Conservation (phyloP, 1,140 invertebrate genomes). For the Drosophila repleta region DNA sequence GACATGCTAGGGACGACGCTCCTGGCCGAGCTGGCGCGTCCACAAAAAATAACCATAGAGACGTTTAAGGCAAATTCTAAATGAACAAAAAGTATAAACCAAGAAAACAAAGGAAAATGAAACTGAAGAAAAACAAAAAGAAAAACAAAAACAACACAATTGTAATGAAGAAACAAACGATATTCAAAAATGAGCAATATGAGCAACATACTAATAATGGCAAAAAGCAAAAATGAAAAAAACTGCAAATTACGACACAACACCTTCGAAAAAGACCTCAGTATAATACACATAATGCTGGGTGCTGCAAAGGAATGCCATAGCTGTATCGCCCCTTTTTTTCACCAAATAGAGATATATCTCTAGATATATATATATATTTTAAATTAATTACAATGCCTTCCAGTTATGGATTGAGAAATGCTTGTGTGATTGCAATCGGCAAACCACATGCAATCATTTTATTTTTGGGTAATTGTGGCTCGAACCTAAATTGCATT, state of each 20-base stretch:
- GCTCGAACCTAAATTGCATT: neutral
- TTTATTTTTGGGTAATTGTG: neutral
- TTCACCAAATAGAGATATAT: neutral
- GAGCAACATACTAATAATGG: slow-evolving; percentile 80
- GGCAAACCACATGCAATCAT: slow-evolving; percentile 6
- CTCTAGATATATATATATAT: too few species aligned
- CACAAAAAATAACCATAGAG: slow-evolving; percentile 81
- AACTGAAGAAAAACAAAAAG: slow-evolving; percentile 31
- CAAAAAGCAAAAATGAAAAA: slow-evolving; percentile 76
- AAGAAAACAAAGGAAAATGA: slow-evolving; percentile 42
- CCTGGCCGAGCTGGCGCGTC: slow-evolving; percentile 51
- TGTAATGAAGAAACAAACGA: slow-evolving; percentile 72
- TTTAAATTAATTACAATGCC: neutral
- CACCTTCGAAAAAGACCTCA: slow-evolving; percentile 81
- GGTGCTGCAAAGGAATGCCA: slow-evolving; percentile 75
- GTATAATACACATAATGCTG: slow-evolving; percentile 71
- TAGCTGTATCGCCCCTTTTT: slow-evolving; percentile 77
- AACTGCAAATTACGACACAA: slow-evolving; percentile 82
- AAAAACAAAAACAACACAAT: slow-evolving; percentile 54
- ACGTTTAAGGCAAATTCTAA: slow-evolving; percentile 82
- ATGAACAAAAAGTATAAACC: slow-evolving; percentile 81
- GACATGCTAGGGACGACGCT: neutral
- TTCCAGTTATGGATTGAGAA: slow-evolving; percentile 1
- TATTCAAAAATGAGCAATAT: slow-evolving; percentile 76
- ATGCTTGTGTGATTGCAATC: neutral